These are phyloP conservation scores for Pelusios castaneus DNA, from an alignment of 2,113 vertebrate species.

Conservation along the genomic window DNA sequence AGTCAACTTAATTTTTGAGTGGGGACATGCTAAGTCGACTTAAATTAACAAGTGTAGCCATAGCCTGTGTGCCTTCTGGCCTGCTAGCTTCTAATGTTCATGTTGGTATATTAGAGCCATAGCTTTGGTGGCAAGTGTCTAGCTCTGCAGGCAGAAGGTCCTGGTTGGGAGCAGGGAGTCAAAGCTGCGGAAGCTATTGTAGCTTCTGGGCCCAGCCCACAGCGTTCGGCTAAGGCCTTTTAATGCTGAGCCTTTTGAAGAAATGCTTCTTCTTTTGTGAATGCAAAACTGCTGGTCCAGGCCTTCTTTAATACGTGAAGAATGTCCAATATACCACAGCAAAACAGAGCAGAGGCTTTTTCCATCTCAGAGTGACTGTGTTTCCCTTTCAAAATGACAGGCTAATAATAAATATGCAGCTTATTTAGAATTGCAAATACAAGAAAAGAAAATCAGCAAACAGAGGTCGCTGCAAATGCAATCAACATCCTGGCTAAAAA, in stretches of 20 bases:
- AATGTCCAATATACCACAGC: background rate
- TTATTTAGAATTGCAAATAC: slow-evolving; percentile 72
- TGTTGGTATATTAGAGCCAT: background rate
- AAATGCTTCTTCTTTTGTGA: background rate
- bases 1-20: too few species aligned
- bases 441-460: slow-evolving; percentile 52
- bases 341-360: background rate
- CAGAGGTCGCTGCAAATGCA: background rate
- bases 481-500: slow-evolving; percentile 25
- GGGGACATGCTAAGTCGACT: too few species aligned
- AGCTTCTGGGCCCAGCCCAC: fast-evolving
- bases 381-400: background rate
- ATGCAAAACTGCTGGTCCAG: background rate
- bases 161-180: background rate
- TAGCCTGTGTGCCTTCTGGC: fast-evolving
- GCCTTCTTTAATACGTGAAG: fast-evolving
- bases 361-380: background rate
- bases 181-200: background rate
- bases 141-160: background rate
- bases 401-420: slow-evolving; percentile 68
- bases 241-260: background rate
- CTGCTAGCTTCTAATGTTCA: background rate
- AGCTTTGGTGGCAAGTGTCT: background rate
- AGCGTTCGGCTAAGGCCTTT: background rate
- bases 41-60: too few species aligned